Conservation (phyloP, 2,888 invertebrate genomes). For the Clunio marinus region DNA sequence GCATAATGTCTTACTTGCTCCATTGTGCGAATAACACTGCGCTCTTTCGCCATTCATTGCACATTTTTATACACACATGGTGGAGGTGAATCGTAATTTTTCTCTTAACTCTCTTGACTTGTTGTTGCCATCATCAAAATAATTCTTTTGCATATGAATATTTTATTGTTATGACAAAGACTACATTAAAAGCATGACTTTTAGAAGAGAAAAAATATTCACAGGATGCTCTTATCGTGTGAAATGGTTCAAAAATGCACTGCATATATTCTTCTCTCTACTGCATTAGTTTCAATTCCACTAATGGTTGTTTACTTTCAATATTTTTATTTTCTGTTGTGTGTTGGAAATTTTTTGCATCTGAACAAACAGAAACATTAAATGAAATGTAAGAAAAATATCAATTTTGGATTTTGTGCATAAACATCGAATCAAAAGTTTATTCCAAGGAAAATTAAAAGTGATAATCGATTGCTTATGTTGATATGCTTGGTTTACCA, state of each 20-base stretch:
- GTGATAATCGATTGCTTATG: no score
- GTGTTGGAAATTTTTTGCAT: no score
- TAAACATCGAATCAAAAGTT: no score
- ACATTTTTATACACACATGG: slow-evolving; percentile 12
- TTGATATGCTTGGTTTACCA: no score
- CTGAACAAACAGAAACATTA: no score
- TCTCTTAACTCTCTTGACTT: background rate
- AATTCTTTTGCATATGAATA: slow-evolving; percentile 22
- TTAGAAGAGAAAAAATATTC: no score
- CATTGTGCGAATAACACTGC: slow-evolving; percentile 22
- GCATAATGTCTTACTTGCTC: slow-evolving; percentile 25
- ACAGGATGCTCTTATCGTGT: background rate
- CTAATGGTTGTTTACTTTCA: slow-evolving; percentile 27
- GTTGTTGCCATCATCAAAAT: slow-evolving; percentile 17
- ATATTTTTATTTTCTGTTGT: no score
- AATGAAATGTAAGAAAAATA: no score
- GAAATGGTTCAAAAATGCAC: no score
- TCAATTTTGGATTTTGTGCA: no score
- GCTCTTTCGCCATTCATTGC: slow-evolving; percentile 1
- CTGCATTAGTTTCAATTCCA: slow-evolving; percentile 12
- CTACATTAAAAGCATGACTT: slow-evolving; percentile 10
- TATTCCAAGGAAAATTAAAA: no score
- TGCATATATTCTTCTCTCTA: background rate
- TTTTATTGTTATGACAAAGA: slow-evolving; percentile 31
- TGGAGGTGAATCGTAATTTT: slow-evolving; percentile 18